A percentile compares a stretch with the other conserved stretches of the same genome.
Conservation (phyloP, 2,113 vertebrate genomes). For the Apodemus speciosus region DNA sequence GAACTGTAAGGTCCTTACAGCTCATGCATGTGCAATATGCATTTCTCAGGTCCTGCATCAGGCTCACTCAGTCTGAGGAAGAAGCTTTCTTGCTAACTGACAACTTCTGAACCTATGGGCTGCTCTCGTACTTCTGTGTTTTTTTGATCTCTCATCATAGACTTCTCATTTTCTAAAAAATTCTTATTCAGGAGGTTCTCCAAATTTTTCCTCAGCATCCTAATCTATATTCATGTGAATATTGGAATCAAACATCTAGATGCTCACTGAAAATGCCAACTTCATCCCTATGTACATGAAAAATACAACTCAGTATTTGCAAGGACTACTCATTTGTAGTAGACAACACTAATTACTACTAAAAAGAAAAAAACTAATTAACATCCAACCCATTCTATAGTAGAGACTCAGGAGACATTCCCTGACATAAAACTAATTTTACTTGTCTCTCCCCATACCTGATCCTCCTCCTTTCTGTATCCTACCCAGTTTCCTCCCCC, state of each 20-base stretch:
- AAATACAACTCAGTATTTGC: neutral
- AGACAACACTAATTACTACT: neutral
- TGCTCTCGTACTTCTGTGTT: neutral
- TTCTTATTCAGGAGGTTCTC: rapidly evolving
- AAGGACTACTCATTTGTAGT: neutral
- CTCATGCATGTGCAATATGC: neutral
- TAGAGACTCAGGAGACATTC: neutral
- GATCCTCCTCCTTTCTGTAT: too few species aligned
- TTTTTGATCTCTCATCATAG: neutral
- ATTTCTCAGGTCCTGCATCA: neutral
- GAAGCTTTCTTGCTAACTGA: neutral
- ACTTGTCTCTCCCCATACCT: too few species aligned
- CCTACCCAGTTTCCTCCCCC: too few species aligned
- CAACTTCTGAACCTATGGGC: neutral
- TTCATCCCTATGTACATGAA: neutral
- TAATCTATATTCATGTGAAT: neutral
- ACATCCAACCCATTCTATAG: neutral
- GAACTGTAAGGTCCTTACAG: neutral
- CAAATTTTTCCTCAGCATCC: neutral
- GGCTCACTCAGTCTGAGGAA: neutral
- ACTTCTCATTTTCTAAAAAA: neutral
- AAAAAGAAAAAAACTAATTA: neutral
- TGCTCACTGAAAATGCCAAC: neutral
- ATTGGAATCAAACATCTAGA: neutral
- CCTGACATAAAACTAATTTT: neutral